A percentile compares a stretch with the other conserved stretches of the same genome.
Evolutionary conservation across 2,113 vertebrate genomes (phyloP).

Genomic region (Ictidomys tridecemlineatus): DNA sequence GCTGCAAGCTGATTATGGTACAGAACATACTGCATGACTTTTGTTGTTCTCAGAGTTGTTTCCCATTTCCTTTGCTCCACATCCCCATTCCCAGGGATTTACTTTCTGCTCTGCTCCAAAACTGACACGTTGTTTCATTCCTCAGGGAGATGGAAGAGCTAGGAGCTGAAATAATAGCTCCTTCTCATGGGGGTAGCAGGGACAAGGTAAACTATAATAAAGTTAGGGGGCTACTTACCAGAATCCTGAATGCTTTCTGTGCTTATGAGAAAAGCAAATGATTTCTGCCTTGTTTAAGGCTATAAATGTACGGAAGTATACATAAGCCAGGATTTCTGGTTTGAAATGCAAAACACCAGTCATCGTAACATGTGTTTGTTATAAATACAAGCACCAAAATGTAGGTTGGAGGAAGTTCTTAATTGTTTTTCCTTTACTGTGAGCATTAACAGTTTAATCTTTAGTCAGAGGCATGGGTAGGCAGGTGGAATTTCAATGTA

Average conservation of each 20-base stretch:
- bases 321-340: slow-evolving; percentile 36
- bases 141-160: not conserved
- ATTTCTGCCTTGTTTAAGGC: slow-evolving; percentile 36
- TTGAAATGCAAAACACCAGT: slow-evolving; percentile 72
- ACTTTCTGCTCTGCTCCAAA: not conserved
- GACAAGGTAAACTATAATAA: slow-evolving; percentile 43
- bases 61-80: not conserved
- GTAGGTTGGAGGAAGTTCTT: slow-evolving; percentile 62
- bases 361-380: slow-evolving; percentile 44
- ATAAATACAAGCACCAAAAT: slow-evolving; percentile 50
- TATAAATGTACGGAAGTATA: slow-evolving; percentile 31
- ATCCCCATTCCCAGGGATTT: not conserved
- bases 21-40: not conserved
- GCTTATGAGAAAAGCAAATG: slow-evolving; percentile 51
- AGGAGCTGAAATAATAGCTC: not conserved
- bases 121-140: not conserved
- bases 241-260: slow-evolving; percentile 50
- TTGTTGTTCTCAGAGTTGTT: not conserved
- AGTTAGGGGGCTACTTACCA: slow-evolving; percentile 10
- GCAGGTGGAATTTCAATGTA: slow-evolving; percentile 70
- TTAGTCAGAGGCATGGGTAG: slow-evolving; percentile 36
- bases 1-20: not conserved
- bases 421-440: slow-evolving; percentile 55
- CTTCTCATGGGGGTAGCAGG: not conserved
- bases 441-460: slow-evolving; percentile 60